phyloP scores from a whole-genome alignment of 2,113 vertebrate genomes.

The Fregata magnificens region DNA sequence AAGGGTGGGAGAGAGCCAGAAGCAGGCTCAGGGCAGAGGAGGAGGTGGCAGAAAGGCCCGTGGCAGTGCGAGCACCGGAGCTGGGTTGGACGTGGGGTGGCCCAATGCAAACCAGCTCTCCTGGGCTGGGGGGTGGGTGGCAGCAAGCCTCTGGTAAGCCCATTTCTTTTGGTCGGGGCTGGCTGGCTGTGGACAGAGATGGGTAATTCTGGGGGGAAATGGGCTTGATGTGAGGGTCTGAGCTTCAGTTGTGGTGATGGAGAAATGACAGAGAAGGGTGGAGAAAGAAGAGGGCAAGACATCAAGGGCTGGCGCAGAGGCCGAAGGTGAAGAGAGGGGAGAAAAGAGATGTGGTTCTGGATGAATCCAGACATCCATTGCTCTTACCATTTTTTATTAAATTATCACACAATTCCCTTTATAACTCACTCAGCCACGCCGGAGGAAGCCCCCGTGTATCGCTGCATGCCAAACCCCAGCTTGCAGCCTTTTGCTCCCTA shows the following conservation, averaged over 20 bases:
- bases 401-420: background rate
- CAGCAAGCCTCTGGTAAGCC: background rate
- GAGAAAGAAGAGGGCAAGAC: background rate
- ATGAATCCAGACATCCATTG: background rate
- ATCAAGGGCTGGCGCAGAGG: background rate
- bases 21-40: background rate
- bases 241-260: background rate
- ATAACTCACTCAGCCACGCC: rapidly evolving
- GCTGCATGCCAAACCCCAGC: background rate
- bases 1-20: background rate
- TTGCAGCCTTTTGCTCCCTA: background rate
- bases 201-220: background rate
- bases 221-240: background rate
- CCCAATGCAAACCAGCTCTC: background rate
- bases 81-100: background rate
- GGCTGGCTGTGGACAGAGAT: background rate
- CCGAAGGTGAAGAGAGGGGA: background rate
- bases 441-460: background rate
- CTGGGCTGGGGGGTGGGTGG: background rate
- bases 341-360: background rate
- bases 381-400: background rate
- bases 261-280: background rate
- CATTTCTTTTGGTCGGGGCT: background rate
- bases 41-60: background rate
- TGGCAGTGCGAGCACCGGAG: background rate